Evolutionary conservation across 2,113 vertebrate species (phyloP).

Genomic region (Perca fluviatilis): DNA sequence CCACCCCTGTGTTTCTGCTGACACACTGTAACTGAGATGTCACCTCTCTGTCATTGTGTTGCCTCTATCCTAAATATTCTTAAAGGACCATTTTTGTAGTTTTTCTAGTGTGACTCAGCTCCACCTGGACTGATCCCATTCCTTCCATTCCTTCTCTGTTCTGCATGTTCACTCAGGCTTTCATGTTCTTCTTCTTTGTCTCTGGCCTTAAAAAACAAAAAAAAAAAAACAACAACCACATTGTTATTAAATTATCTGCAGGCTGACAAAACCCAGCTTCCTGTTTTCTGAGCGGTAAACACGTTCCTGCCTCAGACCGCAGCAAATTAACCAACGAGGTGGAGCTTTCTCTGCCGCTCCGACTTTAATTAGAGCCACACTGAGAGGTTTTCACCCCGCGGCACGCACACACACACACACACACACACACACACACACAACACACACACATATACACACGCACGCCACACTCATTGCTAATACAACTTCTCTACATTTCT

Average conservation of each 20-base stretch:
- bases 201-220: conserved; percentile 2
- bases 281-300: conserved; percentile 51
- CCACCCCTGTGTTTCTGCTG: too few relatives aligned
- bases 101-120: too few relatives aligned
- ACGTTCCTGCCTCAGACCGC: conserved; percentile 45
- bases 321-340: conserved; percentile 45
- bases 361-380: conserved; percentile 58
- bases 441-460: too few relatives aligned
- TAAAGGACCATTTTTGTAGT: too few relatives aligned
- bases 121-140: too few relatives aligned
- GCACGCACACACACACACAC: neutral
- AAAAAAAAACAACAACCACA: neutral
- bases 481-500: neutral
- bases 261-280: conserved; percentile 49
- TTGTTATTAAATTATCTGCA: conserved; percentile 53
- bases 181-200: conserved; percentile 25
- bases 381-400: neutral
- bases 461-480: too few relatives aligned
- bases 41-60: too few relatives aligned
- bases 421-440: too few relatives aligned
- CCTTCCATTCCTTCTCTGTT: too few relatives aligned
- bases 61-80: too few relatives aligned
- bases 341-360: conserved; percentile 20
- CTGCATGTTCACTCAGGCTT: neutral
- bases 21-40: too few relatives aligned